These are phyloP conservation scores for Rattus norvegicus DNA, from an alignment of 2,113 vertebrate genomes.

Conservation along the genomic window GRCr8 NC_086028.1:41505501-41506000, in stretches of 20 bases:
- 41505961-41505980: not conserved
- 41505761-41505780: constrained; percentile 68
- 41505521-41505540: constrained; percentile 11
- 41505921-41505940: constrained; percentile 47
- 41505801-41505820: constrained; percentile 67
- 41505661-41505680: constrained; percentile 43
- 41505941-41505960: not conserved
- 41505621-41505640: not conserved
- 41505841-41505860: constrained; percentile 52
- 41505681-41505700: constrained; percentile 20
- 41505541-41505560: constrained; percentile 43
- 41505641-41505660: constrained; percentile 52
- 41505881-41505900: not conserved
- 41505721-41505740: constrained; percentile 52
- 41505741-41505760: constrained; percentile 78
- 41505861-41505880: constrained; percentile 23
- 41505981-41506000: constrained; percentile 22
- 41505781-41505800: constrained; percentile 71
- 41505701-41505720: constrained; percentile 17
- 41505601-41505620: not conserved
- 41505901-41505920: not conserved
- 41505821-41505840: constrained; percentile 2
- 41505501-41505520: constrained; percentile 35
- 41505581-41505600: constrained; percentile 6
- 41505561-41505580: constrained; percentile 53